A percentile compares a stretch with the other conserved stretches of the same genome.
Conservation (phyloP, 2,888 invertebrate genomes). For the Acheta domesticus region DNA sequence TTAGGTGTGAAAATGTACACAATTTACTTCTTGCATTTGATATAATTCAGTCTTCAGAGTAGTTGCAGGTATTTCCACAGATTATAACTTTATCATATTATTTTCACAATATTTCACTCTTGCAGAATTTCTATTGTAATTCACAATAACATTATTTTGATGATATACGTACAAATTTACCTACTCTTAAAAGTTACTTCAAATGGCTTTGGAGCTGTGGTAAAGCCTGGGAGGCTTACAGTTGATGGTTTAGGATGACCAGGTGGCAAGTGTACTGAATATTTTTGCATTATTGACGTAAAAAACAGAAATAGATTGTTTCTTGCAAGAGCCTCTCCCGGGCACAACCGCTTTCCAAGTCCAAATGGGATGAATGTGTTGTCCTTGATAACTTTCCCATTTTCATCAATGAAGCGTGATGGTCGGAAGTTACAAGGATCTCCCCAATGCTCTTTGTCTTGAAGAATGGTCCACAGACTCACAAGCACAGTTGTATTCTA, state of each 20-base stretch:
- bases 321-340: constrained; percentile 38
- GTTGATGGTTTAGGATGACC: constrained; percentile 35
- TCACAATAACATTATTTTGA: too few species aligned
- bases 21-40: too few species aligned
- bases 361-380: constrained; percentile 38
- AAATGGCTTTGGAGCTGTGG: constrained; percentile 37
- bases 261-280: constrained; percentile 34
- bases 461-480: constrained; percentile 35
- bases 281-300: constrained; percentile 36
- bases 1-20: too few species aligned
- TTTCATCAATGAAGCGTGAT: constrained; percentile 36
- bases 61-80: too few species aligned
- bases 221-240: constrained; percentile 35
- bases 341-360: constrained; percentile 38
- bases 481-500: constrained; percentile 36
- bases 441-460: constrained; percentile 37
- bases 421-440: constrained; percentile 39
- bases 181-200: constrained; percentile 27
- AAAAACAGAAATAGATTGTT: constrained; percentile 38
- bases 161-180: background rate
- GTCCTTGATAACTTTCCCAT: constrained; percentile 35
- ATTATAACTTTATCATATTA: too few species aligned
- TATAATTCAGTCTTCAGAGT: too few species aligned
- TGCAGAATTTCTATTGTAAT: too few species aligned
- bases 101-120: too few species aligned